A percentile compares a stretch with the other conserved stretches of the same genome.
These are phyloP conservation scores for Mesoligia furuncula DNA, from an alignment of 2,888 invertebrate genomes.

Conservation along the genomic window DNA sequence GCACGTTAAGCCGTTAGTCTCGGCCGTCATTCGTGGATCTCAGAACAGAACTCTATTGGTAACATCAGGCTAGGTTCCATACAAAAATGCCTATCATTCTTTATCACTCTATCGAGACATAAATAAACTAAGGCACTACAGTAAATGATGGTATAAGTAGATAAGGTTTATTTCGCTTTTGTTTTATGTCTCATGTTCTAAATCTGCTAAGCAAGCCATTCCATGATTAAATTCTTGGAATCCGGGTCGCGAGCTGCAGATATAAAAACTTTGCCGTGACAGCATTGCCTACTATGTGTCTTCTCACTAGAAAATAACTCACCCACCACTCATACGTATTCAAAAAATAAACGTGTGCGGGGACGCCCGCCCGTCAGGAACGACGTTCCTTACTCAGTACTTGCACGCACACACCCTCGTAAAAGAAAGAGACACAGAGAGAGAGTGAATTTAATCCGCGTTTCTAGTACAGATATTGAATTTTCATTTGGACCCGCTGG, in stretches of 20 bases:
- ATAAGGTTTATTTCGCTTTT: constrained; percentile 66
- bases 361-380: too few relatives aligned
- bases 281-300: constrained; percentile 67
- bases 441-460: too few relatives aligned
- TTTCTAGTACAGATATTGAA: too few relatives aligned
- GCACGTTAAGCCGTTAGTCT: too few relatives aligned
- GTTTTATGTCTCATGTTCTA: constrained; percentile 77
- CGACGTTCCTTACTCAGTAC: too few relatives aligned
- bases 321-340: not conserved
- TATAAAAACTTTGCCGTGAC: constrained; percentile 80
- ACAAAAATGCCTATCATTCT: not conserved
- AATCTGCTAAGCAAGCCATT: constrained; percentile 87
- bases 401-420: too few relatives aligned
- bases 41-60: too few relatives aligned
- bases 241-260: constrained; percentile 76
- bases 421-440: too few relatives aligned
- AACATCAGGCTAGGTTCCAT: too few relatives aligned
- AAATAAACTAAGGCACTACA: constrained; percentile 27
- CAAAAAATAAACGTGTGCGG: not conserved
- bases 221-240: constrained; percentile 86
- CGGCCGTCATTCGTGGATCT: too few relatives aligned
- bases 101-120: not conserved
- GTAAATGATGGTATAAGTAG: constrained; percentile 56
- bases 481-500: too few relatives aligned
- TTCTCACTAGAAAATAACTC: not conserved